Percentiles rank a stretch among this genome's conserved stretches.
Conservation (phyloP, 2,113 vertebrate species). For the Oryctolagus cuniculus region mOryCun1.1 NC_091438.1:150207001-150207500, state of each 20-base stretch:
- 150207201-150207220: background rate
- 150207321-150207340: background rate
- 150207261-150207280: background rate
- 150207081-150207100: constrained; percentile 81
- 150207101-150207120: constrained; percentile 68
- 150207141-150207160: constrained; percentile 33
- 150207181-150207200: background rate
- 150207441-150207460: no score
- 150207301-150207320: background rate
- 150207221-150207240: background rate
- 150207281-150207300: background rate
- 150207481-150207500: background rate
- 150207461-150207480: no score
- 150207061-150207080: constrained; percentile 59
- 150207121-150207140: constrained; percentile 80
- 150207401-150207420: background rate
- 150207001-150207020: constrained; percentile 31
- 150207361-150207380: background rate
- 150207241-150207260: background rate
- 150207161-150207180: constrained; percentile 9
- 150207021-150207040: constrained; percentile 24
- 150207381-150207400: constrained; percentile 11
- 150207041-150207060: constrained; percentile 62
- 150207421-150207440: no score
- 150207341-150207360: background rate